A percentile compares a stretch with the other conserved stretches of the same genome.
Evolutionary conservation across 2,797 vertebrate species (phyloP).

Genomic region (Darevskia mixta): DNA sequence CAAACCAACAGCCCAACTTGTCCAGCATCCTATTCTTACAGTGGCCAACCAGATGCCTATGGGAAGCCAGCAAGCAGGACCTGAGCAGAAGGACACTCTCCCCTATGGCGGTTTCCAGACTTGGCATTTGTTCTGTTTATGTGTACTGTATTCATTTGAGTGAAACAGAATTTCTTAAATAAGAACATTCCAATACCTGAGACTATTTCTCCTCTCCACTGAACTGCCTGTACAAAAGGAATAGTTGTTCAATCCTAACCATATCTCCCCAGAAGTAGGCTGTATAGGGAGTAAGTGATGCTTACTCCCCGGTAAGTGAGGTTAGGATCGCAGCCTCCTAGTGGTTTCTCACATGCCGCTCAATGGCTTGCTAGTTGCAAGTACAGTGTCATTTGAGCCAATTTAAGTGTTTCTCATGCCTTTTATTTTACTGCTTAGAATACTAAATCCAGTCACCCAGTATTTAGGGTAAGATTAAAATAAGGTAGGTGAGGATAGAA

Average conservation of each 20-base stretch:
- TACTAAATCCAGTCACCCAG: constrained; percentile 30
- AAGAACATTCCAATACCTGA: neutral
- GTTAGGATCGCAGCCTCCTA: no score
- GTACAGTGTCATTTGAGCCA: neutral
- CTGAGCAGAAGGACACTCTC: no score
- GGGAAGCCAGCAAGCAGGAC: no score
- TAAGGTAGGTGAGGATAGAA: constrained; percentile 13
- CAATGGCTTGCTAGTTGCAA: neutral
- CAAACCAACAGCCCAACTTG: no score
- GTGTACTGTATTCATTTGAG: neutral
- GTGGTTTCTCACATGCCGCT: neutral
- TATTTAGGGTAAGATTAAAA: constrained; percentile 25
- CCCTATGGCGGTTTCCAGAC: no score
- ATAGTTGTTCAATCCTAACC: no score
- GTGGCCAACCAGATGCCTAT: no score
- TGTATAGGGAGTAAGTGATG: no score
- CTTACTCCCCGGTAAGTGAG: neutral
- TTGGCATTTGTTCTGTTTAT: neutral
- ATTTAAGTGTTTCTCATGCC: neutral
- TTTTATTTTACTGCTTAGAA: constrained; percentile 37
- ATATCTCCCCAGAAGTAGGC: no score
- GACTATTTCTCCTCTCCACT: neutral
- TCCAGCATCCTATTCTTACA: no score
- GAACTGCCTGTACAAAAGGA: neutral
- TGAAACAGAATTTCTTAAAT: neutral